phyloP scores from a whole-genome alignment of 2,888 invertebrate genomes.

The Cantharis rufa region DNA sequence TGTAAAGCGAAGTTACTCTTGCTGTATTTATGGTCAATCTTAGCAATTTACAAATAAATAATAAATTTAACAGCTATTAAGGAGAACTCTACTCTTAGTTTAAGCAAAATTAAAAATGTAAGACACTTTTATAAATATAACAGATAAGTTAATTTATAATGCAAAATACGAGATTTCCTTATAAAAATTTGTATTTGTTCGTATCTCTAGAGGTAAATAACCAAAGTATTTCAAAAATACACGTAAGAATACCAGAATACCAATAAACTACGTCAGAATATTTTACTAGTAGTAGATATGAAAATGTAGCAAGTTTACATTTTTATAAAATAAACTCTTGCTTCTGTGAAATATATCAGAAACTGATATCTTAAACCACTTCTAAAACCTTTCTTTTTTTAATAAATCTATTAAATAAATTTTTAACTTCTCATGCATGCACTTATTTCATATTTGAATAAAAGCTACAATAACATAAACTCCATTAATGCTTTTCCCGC shows the following conservation, averaged over 20 bases:
- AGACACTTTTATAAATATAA: not conserved
- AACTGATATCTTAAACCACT: not conserved
- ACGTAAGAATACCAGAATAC: not conserved
- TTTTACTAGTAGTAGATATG: not conserved
- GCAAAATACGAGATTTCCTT: not conserved
- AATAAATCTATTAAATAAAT: not conserved
- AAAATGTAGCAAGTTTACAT: not conserved
- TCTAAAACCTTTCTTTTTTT: not conserved
- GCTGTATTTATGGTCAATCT: too few species aligned
- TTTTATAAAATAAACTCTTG: not conserved
- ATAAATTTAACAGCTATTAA: too few species aligned
- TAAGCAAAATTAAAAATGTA: too few species aligned
- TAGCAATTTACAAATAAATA: too few species aligned
- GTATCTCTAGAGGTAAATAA: not conserved
- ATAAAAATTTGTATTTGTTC: not conserved
- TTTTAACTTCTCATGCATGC: not conserved
- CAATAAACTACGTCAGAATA: not conserved
- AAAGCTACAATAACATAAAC: not conserved
- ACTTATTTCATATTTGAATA: not conserved
- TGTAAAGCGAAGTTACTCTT: too few species aligned
- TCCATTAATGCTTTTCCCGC: not conserved
- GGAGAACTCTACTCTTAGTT: too few species aligned
- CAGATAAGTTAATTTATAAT: not conserved
- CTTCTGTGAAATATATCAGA: not conserved
- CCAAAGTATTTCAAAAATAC: not conserved